phyloP scores from a whole-genome alignment of 35 echinoderm and acorn worm genomes.

The Acanthaster planci region DNA sequence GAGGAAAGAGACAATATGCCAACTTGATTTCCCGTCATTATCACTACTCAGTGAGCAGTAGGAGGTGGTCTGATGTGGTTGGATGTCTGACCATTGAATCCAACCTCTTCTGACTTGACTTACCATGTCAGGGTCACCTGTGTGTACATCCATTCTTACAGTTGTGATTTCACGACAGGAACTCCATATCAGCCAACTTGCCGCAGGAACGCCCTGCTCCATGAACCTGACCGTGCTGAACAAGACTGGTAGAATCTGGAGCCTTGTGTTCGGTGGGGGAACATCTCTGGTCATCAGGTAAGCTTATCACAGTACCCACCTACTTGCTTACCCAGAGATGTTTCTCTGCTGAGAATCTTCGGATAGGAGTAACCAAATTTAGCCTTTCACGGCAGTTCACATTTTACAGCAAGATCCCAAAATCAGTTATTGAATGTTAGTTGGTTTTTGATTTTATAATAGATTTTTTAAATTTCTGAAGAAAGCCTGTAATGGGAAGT shows the following conservation, averaged over 20 bases:
- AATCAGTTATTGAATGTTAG: too few species aligned
- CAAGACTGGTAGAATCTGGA: conserved; percentile 66
- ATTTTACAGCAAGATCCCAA: too few species aligned
- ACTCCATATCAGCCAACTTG: conserved; percentile 25
- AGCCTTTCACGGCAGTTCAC: too few species aligned
- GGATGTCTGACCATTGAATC: too few species aligned
- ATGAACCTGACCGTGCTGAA: conserved; percentile 71
- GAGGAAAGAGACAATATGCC: too few species aligned
- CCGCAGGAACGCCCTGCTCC: conserved; percentile 31
- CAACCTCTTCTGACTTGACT: background rate
- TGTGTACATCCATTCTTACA: background rate
- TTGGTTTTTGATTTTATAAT: background rate
- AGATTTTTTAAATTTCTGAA: background rate
- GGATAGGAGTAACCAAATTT: too few species aligned
- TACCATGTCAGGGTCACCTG: background rate
- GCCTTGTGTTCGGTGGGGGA: conserved; percentile 53
- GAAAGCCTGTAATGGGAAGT: too few species aligned
- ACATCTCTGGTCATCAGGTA: conserved; percentile 68
- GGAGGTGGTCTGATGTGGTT: too few species aligned
- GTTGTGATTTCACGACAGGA: conserved; percentile 57
- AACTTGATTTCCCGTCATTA: too few species aligned
- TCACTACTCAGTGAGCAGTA: too few species aligned
- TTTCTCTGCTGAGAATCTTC: background rate
- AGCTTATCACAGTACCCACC: background rate
- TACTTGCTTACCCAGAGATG: too few species aligned